These are phyloP conservation scores for Sebastes trivittatus DNA, from an alignment of 2,797 vertebrate genomes.

Conservation along the genomic window DNA sequence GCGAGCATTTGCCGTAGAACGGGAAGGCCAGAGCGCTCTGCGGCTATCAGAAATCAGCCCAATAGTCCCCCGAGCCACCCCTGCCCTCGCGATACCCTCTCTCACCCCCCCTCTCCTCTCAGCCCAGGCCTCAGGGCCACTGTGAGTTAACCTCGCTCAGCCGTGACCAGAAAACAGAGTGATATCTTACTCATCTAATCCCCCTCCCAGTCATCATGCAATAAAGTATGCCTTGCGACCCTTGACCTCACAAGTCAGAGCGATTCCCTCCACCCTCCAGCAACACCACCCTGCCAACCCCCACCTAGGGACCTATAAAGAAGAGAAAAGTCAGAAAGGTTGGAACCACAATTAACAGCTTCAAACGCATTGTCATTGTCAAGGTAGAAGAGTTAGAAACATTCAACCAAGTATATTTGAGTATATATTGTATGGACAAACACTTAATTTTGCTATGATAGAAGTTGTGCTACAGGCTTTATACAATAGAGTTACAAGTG, in stretches of 20 bases:
- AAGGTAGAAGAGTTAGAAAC: slow-evolving; percentile 17
- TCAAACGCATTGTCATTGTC: slow-evolving; percentile 41
- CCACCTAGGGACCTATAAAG: slow-evolving; percentile 34
- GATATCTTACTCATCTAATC: slow-evolving; percentile 85
- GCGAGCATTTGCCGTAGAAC: slow-evolving; percentile 68
- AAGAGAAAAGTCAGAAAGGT: slow-evolving; percentile 25
- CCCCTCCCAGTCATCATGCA: slow-evolving; percentile 79
- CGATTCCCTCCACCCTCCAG: slow-evolving; percentile 41
- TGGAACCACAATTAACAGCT: slow-evolving; percentile 39
- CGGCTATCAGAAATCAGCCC: slow-evolving; percentile 80
- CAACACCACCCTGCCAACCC: slow-evolving; percentile 50
- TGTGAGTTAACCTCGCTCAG: slow-evolving; percentile 80
- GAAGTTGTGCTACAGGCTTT: background rate
- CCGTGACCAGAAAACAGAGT: slow-evolving; percentile 81
- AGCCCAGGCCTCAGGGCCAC: slow-evolving; percentile 69
- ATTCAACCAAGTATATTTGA: background rate
- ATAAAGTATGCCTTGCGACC: slow-evolving; percentile 80
- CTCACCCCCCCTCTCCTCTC: slow-evolving; percentile 44
- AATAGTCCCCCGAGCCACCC: slow-evolving; percentile 77
- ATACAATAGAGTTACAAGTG: background rate
- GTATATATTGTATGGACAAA: background rate
- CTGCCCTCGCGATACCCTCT: slow-evolving; percentile 61
- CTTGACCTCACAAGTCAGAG: slow-evolving; percentile 71
- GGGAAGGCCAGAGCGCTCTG: slow-evolving; percentile 73
- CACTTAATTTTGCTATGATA: background rate